phyloP scores from a whole-genome alignment of 2,888 invertebrate species.

The Eugnorisma glareosa region DNA sequence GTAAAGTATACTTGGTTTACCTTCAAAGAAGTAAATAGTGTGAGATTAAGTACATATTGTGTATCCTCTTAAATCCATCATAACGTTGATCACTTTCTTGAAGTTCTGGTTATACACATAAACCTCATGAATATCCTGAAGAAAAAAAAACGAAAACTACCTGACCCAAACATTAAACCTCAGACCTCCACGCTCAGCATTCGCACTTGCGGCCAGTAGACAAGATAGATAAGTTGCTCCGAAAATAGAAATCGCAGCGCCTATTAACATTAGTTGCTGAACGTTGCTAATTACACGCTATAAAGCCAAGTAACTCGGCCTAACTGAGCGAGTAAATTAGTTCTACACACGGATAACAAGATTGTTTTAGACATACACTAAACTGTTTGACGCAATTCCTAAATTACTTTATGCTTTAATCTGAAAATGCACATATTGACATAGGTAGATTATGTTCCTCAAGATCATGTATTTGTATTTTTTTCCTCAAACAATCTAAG shows the following conservation, averaged over 20 bases:
- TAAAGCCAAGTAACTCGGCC: slow-evolving; percentile 23
- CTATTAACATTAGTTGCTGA: slow-evolving; percentile 26
- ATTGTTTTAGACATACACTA: slow-evolving; percentile 38
- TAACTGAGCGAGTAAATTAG: slow-evolving; percentile 52
- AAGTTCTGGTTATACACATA: background rate
- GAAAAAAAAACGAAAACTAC: background rate
- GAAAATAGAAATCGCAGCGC: slow-evolving; percentile 12
- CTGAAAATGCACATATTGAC: background rate
- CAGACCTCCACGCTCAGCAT: background rate
- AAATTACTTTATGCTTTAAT: background rate
- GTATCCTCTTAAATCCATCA: background rate
- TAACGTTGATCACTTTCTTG: background rate
- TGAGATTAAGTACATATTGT: background rate
- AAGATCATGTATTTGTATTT: background rate
- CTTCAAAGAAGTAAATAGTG: background rate
- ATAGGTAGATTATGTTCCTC: background rate
- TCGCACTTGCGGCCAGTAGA: background rate
- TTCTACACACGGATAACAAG: slow-evolving; percentile 36
- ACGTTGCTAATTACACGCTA: slow-evolving; percentile 41
- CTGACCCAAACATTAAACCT: background rate
- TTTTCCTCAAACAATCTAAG: background rate
- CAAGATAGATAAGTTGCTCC: background rate
- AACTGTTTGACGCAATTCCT: slow-evolving; percentile 7
- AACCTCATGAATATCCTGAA: background rate
- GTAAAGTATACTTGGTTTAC: background rate